These are phyloP conservation scores for Schizotus pectinicornis DNA, from an alignment of 2,888 invertebrate species.

Conservation along the genomic window DNA sequence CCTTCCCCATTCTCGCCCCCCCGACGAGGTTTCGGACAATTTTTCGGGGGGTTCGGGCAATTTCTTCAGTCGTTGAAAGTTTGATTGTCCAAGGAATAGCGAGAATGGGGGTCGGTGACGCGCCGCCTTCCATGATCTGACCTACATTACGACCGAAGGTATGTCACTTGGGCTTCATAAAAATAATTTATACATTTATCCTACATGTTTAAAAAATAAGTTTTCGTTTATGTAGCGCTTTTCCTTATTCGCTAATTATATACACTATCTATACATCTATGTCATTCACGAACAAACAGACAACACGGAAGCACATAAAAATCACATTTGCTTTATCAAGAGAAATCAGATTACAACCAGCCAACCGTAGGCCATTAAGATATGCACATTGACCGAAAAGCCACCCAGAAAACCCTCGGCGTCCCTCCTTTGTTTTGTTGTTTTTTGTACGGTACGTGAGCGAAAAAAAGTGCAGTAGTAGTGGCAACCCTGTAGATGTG, in stretches of 20 bases:
- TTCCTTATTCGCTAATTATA: constrained; percentile 19
- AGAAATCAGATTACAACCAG: constrained; percentile 26
- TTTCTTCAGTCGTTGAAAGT: too few species aligned
- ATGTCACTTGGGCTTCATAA: constrained; percentile 8
- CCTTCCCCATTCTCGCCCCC: too few species aligned
- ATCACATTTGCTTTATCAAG: constrained; percentile 49
- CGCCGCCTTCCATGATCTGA: not conserved
- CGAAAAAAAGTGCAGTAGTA: not conserved
- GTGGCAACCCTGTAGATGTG: not conserved
- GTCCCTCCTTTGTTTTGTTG: not conserved
- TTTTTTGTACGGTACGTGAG: not conserved
- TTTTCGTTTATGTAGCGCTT: constrained; percentile 15
- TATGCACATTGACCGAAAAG: constrained; percentile 28
- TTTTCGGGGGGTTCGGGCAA: too few species aligned
- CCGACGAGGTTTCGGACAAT: too few species aligned
- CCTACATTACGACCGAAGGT: constrained; percentile 2
- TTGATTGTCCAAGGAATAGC: too few species aligned
- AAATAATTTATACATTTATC: constrained; percentile 5
- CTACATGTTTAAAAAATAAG: constrained; percentile 16
- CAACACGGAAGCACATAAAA: constrained; percentile 52
- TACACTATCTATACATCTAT: constrained; percentile 19
- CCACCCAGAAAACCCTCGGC: not conserved
- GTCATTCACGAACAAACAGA: constrained; percentile 22
- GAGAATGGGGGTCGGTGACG: too few species aligned
- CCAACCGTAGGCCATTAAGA: constrained; percentile 25